phyloP scores from a whole-genome alignment of 2,797 vertebrate species.

The Geotrypetes seraphini region DNA sequence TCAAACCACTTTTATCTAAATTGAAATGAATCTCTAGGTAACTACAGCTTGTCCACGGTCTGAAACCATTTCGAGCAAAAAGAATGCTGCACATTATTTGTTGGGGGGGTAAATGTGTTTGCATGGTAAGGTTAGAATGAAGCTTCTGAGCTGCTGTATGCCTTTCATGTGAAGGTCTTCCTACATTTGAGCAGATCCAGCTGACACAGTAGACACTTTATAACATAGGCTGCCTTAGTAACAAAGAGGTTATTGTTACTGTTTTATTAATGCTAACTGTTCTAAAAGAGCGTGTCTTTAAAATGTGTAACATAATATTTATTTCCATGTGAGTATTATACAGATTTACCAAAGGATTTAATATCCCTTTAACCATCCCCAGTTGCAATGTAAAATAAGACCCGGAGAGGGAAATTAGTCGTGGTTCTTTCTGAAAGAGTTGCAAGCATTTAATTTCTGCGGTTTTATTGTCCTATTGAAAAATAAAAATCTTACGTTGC shows the following conservation, averaged over 20 bases:
- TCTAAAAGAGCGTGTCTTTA: slow-evolving; percentile 45
- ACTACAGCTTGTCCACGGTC: slow-evolving; percentile 31
- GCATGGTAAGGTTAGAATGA: slow-evolving; percentile 32
- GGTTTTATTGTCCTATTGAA: slow-evolving; percentile 53
- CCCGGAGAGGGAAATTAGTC: neutral
- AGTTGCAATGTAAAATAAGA: slow-evolving; percentile 14
- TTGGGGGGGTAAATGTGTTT: slow-evolving; percentile 31
- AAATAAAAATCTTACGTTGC: slow-evolving; percentile 33
- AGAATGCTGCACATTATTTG: slow-evolving; percentile 37
- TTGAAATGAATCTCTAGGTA: slow-evolving; percentile 35
- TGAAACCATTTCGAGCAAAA: slow-evolving; percentile 48
- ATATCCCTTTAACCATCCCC: slow-evolving; percentile 40
- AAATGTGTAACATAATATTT: slow-evolving; percentile 61
- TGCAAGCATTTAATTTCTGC: slow-evolving; percentile 50
- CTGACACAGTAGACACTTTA: slow-evolving; percentile 49
- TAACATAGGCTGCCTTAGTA: slow-evolving; percentile 58
- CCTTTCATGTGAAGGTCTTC: slow-evolving; percentile 36
- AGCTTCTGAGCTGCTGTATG: slow-evolving; percentile 23
- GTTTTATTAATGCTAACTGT: slow-evolving; percentile 49
- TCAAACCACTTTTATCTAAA: slow-evolving; percentile 9
- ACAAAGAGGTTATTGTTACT: slow-evolving; percentile 38
- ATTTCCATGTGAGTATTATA: slow-evolving; percentile 69
- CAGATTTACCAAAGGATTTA: slow-evolving; percentile 81
- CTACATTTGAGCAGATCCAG: slow-evolving; percentile 26
- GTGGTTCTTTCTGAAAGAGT: slow-evolving; percentile 50